Base-by-base conservation (phyloP, 2,113 vertebrate species). In the Oriolus oriolus region DNA sequence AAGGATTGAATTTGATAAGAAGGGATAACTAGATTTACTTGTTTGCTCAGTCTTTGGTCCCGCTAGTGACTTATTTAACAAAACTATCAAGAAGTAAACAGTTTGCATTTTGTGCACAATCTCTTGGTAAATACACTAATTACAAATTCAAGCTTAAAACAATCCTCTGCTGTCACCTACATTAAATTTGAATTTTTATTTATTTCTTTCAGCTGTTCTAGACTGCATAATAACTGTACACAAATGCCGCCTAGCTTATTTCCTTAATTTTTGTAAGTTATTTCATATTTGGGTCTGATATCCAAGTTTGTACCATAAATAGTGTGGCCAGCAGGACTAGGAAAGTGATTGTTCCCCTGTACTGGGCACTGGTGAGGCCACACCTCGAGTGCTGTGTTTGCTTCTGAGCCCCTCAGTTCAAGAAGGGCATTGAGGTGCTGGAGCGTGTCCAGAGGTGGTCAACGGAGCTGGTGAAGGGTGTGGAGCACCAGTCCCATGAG, bases 81-180 rank as follows among this genome's bases (percentile, higher is more conserved):
- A 88, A 93, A 88, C 90, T 73, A 73, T 85, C 59, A 83, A 69
- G 37, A 3, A 66, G 45, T 35, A 65, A 85, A 69, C 22, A 73
- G 23, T 83, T 89, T 75, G 12, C 13, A 14, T 75, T 84, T 56
- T 79, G n/a, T 41, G 26, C n/a, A 41, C 66, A 68, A 47, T 93
- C 69, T 63, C 45, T 71, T 80, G 50, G 35, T 84, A 73, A 41
- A 30, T 53, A 23, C 13, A 57, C 22, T 54, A 71, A 70, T 81
- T 23, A 79, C 9, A 87, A 84, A 88, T 47, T 85, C 69, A 78
- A 86, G 35, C 92, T 91, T 86, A 86, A 90, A 96, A 59, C 41
- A 63, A 22, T 61, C 7, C 61, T 65, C 14, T 63, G 4, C 30
- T 69, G 30, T 63, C 75, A 84, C 56, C 37, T 78, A 49, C 27